phyloP scores from a whole-genome alignment of 1,140 invertebrate species.

The Pogonus chalceus region DNA sequence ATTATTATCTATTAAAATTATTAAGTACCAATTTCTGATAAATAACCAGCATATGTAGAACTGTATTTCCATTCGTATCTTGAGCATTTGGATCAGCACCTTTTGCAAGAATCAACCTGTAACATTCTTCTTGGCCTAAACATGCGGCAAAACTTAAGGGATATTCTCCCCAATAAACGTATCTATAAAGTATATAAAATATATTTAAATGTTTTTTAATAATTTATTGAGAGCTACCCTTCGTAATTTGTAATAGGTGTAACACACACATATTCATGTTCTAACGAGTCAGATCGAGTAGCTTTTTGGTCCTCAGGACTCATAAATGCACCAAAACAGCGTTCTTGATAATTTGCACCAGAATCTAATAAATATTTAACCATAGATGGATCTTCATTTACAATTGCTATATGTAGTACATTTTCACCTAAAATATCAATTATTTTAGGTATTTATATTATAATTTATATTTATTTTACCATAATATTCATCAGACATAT shows the following conservation, averaged over 20 bases:
- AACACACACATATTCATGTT: conserved; percentile 88
- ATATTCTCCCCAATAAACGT: conserved; percentile 98
- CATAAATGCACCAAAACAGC: conserved; percentile 94
- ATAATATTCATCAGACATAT: conserved; percentile 94
- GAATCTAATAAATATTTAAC: conserved; percentile 91
- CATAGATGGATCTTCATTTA: conserved; percentile 96
- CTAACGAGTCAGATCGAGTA: conserved; percentile 71
- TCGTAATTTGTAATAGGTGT: conserved; percentile 82
- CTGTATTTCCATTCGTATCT: conserved; percentile 96
- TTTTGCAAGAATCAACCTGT: conserved; percentile 82
- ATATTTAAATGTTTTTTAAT: background rate
- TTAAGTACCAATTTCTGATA: conserved; percentile 77
- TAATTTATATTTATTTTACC: conserved; percentile 36
- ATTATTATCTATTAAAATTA: conserved; percentile 7
- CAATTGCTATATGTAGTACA: conserved; percentile 92
- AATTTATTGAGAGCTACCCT: conserved; percentile 49
- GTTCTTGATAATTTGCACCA: conserved; percentile 80
- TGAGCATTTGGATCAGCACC: conserved; percentile 91
- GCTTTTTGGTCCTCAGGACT: conserved; percentile 94
- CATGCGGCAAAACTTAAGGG: conserved; percentile 93
- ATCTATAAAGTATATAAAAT: conserved; percentile 43
- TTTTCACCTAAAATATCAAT: conserved; percentile 59
- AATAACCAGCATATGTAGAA: conserved; percentile 93
- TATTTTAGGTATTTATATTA: conserved; percentile 1
- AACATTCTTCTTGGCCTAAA: conserved; percentile 94